Base-by-base conservation (phyloP, 2,888 invertebrate species). In the Pantelozetes paolii region DNA sequence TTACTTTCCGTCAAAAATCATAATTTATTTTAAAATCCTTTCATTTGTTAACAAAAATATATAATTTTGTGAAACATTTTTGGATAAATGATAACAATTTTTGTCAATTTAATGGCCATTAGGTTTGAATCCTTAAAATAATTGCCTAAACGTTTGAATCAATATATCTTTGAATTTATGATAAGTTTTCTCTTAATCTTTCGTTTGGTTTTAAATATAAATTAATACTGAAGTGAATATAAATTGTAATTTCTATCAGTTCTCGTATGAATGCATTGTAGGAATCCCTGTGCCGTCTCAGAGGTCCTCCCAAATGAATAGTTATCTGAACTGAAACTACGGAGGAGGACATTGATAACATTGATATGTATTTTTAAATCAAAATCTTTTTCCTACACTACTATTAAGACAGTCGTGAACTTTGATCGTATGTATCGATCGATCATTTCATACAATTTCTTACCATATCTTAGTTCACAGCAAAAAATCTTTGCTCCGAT, bases 371-470 rank as follows among this genome's bases (percentile, higher is more conserved):
- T 36, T 36, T n/a, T 36, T 36, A 36, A 36, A 9, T 36, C 36
- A 36, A 36, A 36, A 5, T 9, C 36, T 8, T 36, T 9, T 9
- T 8, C 9, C 36, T 36, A 36, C 36, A 8, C 18, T 15, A 45
- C 15, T 2, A 50, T 5, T 23, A 15, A 23, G 20, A n/a, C n/a
- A 20, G 50, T 20, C 20, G 15, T 50, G 50, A 23, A 50, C 50
- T 50, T 50, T 50, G 50, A 50, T 50, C 50, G 50, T 50, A 50
- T 50, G 50, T 50, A 50, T 50, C 50, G 50, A 50, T 50, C 50
- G 50, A 50, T 50, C 50, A 50, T 50, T 20, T 20, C 50, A 13
- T 36, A 8, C 36, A 36, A 8, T 45, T n/a, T 50, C 45, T 45
- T 45, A n/a, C n/a, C 45, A 45, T 15, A 45, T 9, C n/a, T 9